phyloP scores from a whole-genome alignment of 2,113 vertebrate species.

The Gorilla gorilla region DNA sequence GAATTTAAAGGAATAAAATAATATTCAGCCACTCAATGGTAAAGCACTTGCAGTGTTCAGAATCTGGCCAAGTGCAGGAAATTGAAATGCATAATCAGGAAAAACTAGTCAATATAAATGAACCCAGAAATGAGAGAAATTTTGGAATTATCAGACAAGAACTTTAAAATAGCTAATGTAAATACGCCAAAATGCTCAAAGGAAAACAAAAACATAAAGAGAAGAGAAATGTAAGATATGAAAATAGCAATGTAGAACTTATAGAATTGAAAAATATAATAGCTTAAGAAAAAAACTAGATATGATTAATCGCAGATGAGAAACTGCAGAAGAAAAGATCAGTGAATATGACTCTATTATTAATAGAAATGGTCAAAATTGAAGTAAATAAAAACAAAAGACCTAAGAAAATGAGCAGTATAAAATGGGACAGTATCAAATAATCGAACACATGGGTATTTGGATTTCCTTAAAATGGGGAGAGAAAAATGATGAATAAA shows the following conservation, averaged over 20 bases:
- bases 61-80: not conserved
- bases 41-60: not conserved
- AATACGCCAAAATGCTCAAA: not conserved
- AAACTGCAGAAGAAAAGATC: not conserved
- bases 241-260: not conserved
- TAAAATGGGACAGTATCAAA: not conserved
- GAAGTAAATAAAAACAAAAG: not conserved
- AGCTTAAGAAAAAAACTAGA: not conserved
- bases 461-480: not conserved
- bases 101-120: not conserved
- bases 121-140: not conserved
- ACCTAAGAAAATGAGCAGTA: not conserved
- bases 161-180: not conserved
- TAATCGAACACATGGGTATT: not conserved
- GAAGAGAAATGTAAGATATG: not conserved
- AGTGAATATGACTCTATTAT: not conserved
- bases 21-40: not conserved
- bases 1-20: not conserved
- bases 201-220: not conserved
- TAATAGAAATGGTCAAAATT: not conserved
- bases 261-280: not conserved
- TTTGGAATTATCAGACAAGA: not conserved
- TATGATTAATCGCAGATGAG: not conserved
- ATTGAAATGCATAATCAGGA: not conserved
- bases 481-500: not conserved